These are phyloP conservation scores for Tenthredo notha DNA, from an alignment of 2,888 invertebrate species.

Conservation along the genomic window DNA sequence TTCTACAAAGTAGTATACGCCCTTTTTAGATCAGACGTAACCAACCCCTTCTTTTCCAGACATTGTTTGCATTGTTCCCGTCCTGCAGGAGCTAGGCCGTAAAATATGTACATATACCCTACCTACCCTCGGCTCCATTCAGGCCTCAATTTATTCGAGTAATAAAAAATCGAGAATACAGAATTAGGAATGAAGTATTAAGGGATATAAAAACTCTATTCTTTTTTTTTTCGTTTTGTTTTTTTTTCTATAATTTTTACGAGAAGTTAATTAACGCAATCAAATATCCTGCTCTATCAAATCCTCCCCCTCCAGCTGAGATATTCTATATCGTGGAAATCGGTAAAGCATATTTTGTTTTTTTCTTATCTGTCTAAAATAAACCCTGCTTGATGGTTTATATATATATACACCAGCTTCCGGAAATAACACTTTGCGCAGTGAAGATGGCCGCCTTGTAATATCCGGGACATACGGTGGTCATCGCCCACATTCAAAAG, in stretches of 20 bases:
- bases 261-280: too few species aligned
- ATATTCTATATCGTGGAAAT: not conserved
- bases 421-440: slow-evolving; percentile 33
- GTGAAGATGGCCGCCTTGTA: slow-evolving; percentile 26
- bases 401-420: not conserved
- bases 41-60: slow-evolving; percentile 2
- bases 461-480: slow-evolving; percentile 13
- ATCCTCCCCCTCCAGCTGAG: not conserved
- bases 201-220: not conserved
- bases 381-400: not conserved
- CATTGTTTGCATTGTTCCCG: slow-evolving; percentile 32
- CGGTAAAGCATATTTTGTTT: not conserved
- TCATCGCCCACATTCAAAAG: slow-evolving; percentile 19
- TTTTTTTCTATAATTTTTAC: not conserved
- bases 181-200: slow-evolving; percentile 40
- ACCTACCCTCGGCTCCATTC: slow-evolving; percentile 21
- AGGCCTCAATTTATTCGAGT: slow-evolving; percentile 15
- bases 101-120: slow-evolving; percentile 21
- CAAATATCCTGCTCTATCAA: not conserved
- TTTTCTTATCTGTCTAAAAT: not conserved
- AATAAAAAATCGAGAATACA: slow-evolving; percentile 45
- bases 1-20: slow-evolving; percentile 31
- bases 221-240: not conserved
- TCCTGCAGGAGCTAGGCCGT: not conserved
- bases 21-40: slow-evolving; percentile 37